Conservation (phyloP, 2,888 invertebrate species). For the Macroteleia sp. region DNA sequence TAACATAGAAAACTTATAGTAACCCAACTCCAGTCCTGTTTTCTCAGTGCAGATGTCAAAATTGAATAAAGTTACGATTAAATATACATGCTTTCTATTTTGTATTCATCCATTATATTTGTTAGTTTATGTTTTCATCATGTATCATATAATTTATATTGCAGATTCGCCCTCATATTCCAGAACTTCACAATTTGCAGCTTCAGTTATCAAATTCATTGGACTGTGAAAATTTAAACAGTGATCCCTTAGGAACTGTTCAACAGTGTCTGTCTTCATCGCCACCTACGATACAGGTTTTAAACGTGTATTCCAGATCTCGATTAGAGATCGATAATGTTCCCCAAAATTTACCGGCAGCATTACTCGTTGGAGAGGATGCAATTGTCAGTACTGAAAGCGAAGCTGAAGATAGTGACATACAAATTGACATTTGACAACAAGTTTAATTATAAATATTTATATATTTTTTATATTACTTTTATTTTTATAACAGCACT, state of each 20-base stretch:
- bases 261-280: conserved; percentile 81
- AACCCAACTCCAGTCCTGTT: too few relatives aligned
- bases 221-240: conserved; percentile 76
- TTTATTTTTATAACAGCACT: too few relatives aligned
- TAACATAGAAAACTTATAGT: too few relatives aligned
- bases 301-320: conserved; percentile 83
- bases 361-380: conserved; percentile 83
- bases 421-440: conserved; percentile 84
- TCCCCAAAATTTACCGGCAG: conserved; percentile 82
- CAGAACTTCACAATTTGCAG: conserved; percentile 87
- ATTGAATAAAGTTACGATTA: too few relatives aligned
- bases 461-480: too few relatives aligned
- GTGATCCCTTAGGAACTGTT: conserved; percentile 79
- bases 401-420: conserved; percentile 83
- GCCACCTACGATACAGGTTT: conserved; percentile 82
- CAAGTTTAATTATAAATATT: conserved; percentile 24
- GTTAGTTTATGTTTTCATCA: too few relatives aligned
- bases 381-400: conserved; percentile 83
- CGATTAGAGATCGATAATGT: conserved; percentile 82
- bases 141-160: too few relatives aligned
- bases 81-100: too few relatives aligned
- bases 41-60: too few relatives aligned
- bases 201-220: conserved; percentile 83
- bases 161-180: conserved; percentile 88
- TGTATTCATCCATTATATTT: too few relatives aligned